Evolutionary conservation across 2,113 vertebrate genomes (phyloP), one percentile per base, ranked within the genome.

Genomic region (Raja brachyura): DNA sequence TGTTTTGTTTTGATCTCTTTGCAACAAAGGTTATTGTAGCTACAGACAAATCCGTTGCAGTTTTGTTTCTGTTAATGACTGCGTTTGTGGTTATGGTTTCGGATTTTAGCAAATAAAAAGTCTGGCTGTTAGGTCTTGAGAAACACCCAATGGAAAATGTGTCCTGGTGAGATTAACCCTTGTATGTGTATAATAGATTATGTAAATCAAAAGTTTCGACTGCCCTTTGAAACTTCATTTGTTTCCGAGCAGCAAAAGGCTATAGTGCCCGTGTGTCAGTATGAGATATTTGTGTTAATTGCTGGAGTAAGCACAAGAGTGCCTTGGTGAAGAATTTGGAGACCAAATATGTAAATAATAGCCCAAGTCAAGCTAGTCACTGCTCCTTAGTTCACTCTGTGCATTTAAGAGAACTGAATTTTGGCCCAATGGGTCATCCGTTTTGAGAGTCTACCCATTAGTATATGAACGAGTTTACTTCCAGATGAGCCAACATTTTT

Each of bases 1-100:
- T 92, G 90, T 92, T 92, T 68, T 92, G 90, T 92, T 54, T 74
- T 73, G 88, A 92, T 90, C 88, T 11, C 88, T 33, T 92, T 33
- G 33, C 68, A 92, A 92, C 90, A 10, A 4, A 73, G 0, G 22
- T 70, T 73, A 73, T 33, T 92, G 90, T 92, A 73, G 73, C 90
- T 54, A 92, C 90, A 54, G 90, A 66, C 59, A 92, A 92, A 66
- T 54, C 16, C 70, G n/a, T 11, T 13, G 68, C 59, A 39, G 33
- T 25, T 73, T 39, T 73, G 33, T 22, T 39, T 39, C 13, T 73
- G 88, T 20, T 48, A 48, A 13, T 70, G 66, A 74, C 68, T 68
- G 39, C 18, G 3, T 8, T 54, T 3, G 88, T 61, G 4, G 63
- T 90, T 66, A 61, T 85, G 33, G 31, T 22, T 11, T 90, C 68